Percentiles rank a stretch among this genome's conserved stretches.
Evolutionary conservation across 2,797 vertebrate species (phyloP).

Genomic region (Schizopygopsis malacanthus): DNA sequence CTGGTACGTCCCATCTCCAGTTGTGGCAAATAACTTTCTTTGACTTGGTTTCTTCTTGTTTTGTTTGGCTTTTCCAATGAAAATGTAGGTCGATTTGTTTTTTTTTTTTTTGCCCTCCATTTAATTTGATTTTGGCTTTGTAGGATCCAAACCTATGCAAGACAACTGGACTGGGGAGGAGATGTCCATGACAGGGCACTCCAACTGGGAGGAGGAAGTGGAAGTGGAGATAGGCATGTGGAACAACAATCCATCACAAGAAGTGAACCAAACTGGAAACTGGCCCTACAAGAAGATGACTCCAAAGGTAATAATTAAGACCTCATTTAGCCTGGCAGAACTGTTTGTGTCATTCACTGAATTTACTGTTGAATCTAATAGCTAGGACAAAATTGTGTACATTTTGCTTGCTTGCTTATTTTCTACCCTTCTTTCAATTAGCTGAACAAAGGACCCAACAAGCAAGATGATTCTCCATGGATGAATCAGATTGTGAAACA

Average conservation of each 20-base stretch:
- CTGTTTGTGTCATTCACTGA: not conserved
- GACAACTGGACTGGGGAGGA: conserved; percentile 92
- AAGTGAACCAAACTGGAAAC: conserved; percentile 81
- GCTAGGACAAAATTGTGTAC: not conserved
- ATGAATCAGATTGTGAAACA: conserved; percentile 95
- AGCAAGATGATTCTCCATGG: conserved; percentile 91
- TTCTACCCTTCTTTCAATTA: conserved; percentile 67
- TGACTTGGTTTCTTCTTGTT: not conserved
- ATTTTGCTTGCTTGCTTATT: conserved; percentile 37
- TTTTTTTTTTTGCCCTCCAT: fast-evolving
- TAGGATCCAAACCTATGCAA: conserved; percentile 94
- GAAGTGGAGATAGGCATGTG: conserved; percentile 98
- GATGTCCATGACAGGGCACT: conserved; percentile 78
- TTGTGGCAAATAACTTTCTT: not conserved
- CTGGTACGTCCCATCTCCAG: conserved; percentile 78
- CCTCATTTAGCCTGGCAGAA: not conserved
- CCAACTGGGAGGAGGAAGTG: conserved; percentile 93
- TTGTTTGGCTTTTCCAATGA: not conserved
- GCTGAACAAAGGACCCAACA: conserved; percentile 92
- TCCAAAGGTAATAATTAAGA: conserved; percentile 82
- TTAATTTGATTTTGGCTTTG: not conserved
- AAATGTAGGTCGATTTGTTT: not conserved
- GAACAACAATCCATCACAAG: conserved; percentile 85
- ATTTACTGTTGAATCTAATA: not conserved
- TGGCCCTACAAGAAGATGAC: conserved; percentile 91